These are phyloP conservation scores for Eupeodes corollae DNA, from an alignment of 1,140 invertebrate genomes.

Conservation along the genomic window DNA sequence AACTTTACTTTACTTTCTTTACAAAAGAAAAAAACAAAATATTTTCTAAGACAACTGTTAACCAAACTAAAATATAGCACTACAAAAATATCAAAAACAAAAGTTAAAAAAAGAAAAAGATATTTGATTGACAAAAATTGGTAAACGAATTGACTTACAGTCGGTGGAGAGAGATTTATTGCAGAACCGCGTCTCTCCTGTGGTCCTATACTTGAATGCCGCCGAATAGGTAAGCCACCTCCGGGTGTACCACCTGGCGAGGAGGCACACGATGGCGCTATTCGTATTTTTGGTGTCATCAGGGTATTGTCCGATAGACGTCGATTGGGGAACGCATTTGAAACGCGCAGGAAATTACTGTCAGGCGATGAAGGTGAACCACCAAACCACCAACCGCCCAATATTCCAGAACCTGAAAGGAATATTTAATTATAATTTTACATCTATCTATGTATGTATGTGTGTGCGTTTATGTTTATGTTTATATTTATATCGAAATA, in stretches of 20 bases:
- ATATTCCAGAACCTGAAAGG: slow-evolving; percentile 44
- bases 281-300: slow-evolving; percentile 77
- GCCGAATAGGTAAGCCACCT: slow-evolving; percentile 64
- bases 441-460: too few species aligned
- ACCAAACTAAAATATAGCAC: background rate
- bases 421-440: background rate
- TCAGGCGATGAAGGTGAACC: slow-evolving; percentile 65
- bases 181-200: slow-evolving; percentile 74
- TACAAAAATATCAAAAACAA: background rate
- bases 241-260: slow-evolving; percentile 75
- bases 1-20: too few species aligned
- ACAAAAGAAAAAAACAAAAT: too few species aligned
- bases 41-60: too few species aligned
- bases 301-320: slow-evolving; percentile 83
- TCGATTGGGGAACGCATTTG: slow-evolving; percentile 64
- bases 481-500: too few species aligned
- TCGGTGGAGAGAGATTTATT: slow-evolving; percentile 75
- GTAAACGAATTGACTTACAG: slow-evolving; percentile 47
- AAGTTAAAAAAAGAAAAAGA: background rate
- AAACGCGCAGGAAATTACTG: slow-evolving; percentile 75
- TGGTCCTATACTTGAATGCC: slow-evolving; percentile 80
- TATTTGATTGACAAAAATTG: background rate
- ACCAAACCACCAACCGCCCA: slow-evolving; percentile 62
- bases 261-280: slow-evolving; percentile 73
- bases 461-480: too few species aligned